Evolutionary conservation across 2,888 invertebrate species (phyloP).

Genomic region (Tryphoninae sp.): DNA sequence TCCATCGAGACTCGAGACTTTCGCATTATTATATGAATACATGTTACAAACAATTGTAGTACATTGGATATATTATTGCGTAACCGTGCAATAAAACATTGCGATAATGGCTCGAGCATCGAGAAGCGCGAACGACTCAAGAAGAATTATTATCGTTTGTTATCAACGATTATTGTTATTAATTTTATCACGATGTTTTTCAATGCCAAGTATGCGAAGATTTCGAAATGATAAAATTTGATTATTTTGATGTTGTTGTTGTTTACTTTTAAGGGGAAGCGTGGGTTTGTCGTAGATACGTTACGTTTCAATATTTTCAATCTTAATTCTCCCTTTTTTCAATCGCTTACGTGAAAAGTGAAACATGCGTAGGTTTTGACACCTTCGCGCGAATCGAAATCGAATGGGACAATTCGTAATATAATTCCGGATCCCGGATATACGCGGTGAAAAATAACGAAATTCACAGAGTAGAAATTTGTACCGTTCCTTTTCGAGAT

Average conservation of each 20-base stretch:
- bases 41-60: conserved; percentile 36
- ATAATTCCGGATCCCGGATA: background rate
- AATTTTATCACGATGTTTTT: conserved; percentile 1
- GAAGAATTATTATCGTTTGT: conserved; percentile 26
- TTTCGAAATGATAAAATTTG: background rate
- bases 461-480: conserved; percentile 1
- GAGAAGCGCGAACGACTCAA: background rate
- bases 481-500: conserved; percentile 15
- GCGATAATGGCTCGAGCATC: conserved; percentile 30
- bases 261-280: too few relatives aligned
- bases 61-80: conserved; percentile 27
- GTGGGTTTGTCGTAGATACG: too few relatives aligned
- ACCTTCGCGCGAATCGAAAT: background rate
- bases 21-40: conserved; percentile 14
- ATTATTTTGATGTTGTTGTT: too few relatives aligned
- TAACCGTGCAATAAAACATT: conserved; percentile 43
- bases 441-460: background rate
- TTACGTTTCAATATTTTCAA: too few relatives aligned
- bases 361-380: background rate
- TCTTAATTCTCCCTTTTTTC: too few relatives aligned
- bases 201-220: conserved; percentile 32
- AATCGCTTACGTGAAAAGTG: background rate
- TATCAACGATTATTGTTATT: background rate
- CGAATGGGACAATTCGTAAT: conserved; percentile 16
- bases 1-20: conserved; percentile 24